Conservation (phyloP, 2,888 invertebrate species). For the Agonopterix alstromeriana region DNA sequence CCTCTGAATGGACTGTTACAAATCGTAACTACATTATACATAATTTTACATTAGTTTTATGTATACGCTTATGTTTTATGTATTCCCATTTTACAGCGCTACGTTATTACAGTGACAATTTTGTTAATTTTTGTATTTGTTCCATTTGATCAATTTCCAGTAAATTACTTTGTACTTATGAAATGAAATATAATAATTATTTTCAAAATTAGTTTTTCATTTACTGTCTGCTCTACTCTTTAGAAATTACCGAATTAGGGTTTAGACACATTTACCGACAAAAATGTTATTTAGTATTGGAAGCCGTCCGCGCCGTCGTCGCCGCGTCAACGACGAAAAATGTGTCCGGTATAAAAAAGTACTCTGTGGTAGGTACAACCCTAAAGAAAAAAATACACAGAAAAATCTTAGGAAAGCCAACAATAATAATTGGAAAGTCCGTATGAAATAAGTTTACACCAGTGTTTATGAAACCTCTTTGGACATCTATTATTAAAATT, state of each 20-base stretch:
- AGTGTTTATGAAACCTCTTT: slow-evolving; percentile 2
- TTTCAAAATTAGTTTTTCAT: slow-evolving; percentile 42
- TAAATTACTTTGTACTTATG: slow-evolving; percentile 55
- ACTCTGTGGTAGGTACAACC: no score
- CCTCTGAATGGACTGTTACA: no score
- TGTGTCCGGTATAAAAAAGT: no score
- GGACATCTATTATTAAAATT: slow-evolving; percentile 37
- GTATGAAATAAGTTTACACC: neutral
- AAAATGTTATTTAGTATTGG: no score
- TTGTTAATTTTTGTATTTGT: slow-evolving; percentile 52
- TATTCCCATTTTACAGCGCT: neutral
- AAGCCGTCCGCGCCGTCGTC: no score
- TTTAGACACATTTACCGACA: no score
- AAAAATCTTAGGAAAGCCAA: no score
- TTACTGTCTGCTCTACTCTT: slow-evolving; percentile 4
- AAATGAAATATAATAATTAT: slow-evolving; percentile 63
- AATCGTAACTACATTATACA: no score
- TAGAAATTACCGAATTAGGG: no score
- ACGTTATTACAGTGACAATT: neutral
- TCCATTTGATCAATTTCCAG: slow-evolving; percentile 42
- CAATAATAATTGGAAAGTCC: no score
- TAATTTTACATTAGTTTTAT: neutral
- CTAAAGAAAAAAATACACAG: no score
- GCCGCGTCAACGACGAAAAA: no score
- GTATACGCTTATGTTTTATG: slow-evolving; percentile 1